A percentile compares a stretch with the other conserved stretches of the same genome.
These are phyloP conservation scores for Dicyrtomina minuta DNA, from an alignment of 2,888 invertebrate genomes.

Conservation along the genomic window DNA sequence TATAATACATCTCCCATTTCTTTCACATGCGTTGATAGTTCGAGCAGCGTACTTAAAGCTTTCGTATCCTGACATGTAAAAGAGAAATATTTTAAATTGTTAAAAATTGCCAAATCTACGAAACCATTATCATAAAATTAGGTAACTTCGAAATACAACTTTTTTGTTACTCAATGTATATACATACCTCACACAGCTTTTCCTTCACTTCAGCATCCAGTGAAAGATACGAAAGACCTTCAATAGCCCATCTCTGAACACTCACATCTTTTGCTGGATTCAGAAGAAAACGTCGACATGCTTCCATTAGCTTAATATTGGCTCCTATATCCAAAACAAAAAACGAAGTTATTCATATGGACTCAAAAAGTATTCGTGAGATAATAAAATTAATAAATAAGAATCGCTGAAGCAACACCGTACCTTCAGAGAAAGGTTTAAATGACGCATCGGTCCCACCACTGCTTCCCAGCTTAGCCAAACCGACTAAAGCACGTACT, in stretches of 20 bases:
- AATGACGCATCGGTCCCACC: constrained; percentile 95
- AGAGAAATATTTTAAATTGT: not conserved
- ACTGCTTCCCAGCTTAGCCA: constrained; percentile 93
- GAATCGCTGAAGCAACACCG: too few species aligned
- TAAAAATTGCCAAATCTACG: not conserved
- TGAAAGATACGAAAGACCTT: constrained; percentile 93
- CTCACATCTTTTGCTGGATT: constrained; percentile 86
- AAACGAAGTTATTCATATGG: not conserved
- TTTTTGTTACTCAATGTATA: not conserved
- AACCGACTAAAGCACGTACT: constrained; percentile 84
- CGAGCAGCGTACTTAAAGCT: constrained; percentile 45
- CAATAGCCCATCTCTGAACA: constrained; percentile 92
- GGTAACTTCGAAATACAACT: not conserved
- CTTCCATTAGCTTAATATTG: constrained; percentile 84
- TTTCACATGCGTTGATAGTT: constrained; percentile 47
- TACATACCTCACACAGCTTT: constrained; percentile 80
- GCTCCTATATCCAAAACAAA: constrained; percentile 64
- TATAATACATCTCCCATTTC: constrained; percentile 65
- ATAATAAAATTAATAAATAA: not conserved
- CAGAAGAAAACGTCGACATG: constrained; percentile 85
- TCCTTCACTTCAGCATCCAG: constrained; percentile 99
- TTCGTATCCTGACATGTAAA: constrained; percentile 40
- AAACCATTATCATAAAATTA: not conserved
- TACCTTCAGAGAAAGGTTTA: constrained; percentile 86
- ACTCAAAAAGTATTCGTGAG: not conserved